Evolutionary conservation across 2,113 vertebrate species (phyloP).

Genomic region (Eulemur macaco): DNA sequence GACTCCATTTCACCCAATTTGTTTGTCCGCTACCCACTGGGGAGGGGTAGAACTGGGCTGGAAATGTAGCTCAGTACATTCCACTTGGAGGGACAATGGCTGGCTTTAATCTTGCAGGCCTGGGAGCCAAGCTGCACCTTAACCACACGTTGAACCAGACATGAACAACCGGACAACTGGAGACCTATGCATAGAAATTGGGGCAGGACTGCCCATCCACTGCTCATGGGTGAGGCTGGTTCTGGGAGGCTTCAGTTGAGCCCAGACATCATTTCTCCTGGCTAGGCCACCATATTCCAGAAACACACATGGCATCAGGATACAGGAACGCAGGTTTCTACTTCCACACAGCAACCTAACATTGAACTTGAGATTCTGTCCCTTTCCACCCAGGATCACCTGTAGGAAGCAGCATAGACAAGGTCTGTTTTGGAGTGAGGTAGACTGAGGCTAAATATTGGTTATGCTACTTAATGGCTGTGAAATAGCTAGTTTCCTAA

Average conservation of each 20-base stretch:
- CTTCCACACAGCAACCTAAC: not conserved
- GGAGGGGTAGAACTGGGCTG: not conserved
- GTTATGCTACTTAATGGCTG: not conserved
- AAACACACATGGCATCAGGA: not conserved
- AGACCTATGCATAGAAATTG: not conserved
- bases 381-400: not conserved
- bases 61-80: not conserved
- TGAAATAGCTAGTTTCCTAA: not conserved
- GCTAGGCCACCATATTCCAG: not conserved
- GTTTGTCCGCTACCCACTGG: not conserved
- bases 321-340: not conserved
- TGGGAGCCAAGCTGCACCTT: not conserved
- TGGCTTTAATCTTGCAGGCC: not conserved
- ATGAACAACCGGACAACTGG: not conserved
- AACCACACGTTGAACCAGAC: not conserved
- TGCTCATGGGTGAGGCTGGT: not conserved
- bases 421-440: not conserved
- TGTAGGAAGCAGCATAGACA: not conserved
- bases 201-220: too few species aligned
- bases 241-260: not conserved
- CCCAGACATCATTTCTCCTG: not conserved
- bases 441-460: not conserved
- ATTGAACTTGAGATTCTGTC: not conserved
- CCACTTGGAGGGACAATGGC: not conserved
- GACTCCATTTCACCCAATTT: not conserved